Evolutionary conservation across 1,140 invertebrate genomes (phyloP).

Genomic region (Drosophila lacteicornis): DNA sequence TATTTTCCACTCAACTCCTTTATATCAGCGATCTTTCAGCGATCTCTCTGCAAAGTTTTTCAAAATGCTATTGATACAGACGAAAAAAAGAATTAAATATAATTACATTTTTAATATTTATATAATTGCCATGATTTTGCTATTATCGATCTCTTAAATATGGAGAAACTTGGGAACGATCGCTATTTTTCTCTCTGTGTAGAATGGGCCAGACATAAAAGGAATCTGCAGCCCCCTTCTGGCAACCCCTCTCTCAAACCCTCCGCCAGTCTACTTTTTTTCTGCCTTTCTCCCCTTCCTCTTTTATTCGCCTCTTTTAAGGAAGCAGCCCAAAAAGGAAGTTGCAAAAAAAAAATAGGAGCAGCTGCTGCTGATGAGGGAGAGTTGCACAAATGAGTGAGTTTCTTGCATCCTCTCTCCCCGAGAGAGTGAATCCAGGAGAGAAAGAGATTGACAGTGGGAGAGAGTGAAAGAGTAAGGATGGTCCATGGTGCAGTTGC

Average conservation of each 20-base stretch:
- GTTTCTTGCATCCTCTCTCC: slow-evolving; percentile 1
- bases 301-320: slow-evolving; percentile 12
- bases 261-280: not conserved
- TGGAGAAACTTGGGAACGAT: not conserved
- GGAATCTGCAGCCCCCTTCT: slow-evolving; percentile 53
- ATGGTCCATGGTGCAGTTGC: slow-evolving; percentile 19
- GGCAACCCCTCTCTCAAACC: not conserved
- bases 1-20: slow-evolving; percentile 17
- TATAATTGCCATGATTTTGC: no score
- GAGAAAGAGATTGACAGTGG: not conserved
- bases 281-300: not conserved
- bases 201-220: slow-evolving; percentile 45
- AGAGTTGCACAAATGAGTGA: slow-evolving; percentile 25
- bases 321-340: slow-evolving; percentile 67
- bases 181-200: slow-evolving; percentile 21
- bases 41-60: slow-evolving; percentile 1
- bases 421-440: not conserved
- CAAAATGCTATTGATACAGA: not conserved
- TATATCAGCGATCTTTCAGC: slow-evolving; percentile 3
- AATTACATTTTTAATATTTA: no score
- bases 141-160: not conserved
- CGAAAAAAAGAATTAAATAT: no score
- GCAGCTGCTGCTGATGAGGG: slow-evolving; percentile 28
- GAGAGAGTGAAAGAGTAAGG: slow-evolving; percentile 21
- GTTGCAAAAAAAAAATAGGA: slow-evolving; percentile 55